Conservation (phyloP, 2,888 invertebrate species). For the Nomada ruficornis region DNA sequence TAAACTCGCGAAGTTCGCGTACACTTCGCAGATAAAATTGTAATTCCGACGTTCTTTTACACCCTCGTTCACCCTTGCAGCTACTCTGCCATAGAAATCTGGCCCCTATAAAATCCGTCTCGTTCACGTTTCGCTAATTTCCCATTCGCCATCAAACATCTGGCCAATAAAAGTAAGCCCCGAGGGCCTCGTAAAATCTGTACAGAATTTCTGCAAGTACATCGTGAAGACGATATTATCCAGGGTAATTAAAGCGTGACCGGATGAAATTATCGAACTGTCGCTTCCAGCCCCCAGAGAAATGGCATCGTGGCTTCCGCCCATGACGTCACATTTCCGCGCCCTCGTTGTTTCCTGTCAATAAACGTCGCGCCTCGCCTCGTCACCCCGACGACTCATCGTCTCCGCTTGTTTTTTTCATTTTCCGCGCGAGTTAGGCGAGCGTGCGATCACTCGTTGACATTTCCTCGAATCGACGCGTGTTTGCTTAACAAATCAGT, state of each 20-base stretch:
- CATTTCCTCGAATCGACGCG: slow-evolving; percentile 9
- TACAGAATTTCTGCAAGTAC: background rate
- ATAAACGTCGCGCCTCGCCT: slow-evolving; percentile 20
- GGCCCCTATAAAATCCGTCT: background rate
- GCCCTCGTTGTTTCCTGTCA: slow-evolving; percentile 25
- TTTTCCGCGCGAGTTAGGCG: background rate
- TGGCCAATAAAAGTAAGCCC: slow-evolving; percentile 15
- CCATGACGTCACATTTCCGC: slow-evolving; percentile 32
- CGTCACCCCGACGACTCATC: slow-evolving; percentile 6
- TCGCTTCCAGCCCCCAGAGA: slow-evolving; percentile 27
- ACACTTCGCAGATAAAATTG: too few relatives aligned
- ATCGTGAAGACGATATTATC: background rate
- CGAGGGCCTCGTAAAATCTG: slow-evolving; percentile 7
- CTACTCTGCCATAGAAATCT: background rate
- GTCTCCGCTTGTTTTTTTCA: slow-evolving; percentile 8
- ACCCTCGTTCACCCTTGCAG: background rate
- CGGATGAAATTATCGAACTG: slow-evolving; percentile 33
- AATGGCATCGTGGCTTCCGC: slow-evolving; percentile 4
- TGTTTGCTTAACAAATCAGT: slow-evolving; percentile 13
- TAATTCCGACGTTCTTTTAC: too few relatives aligned
- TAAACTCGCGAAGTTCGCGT: too few relatives aligned
- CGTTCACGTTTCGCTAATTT: slow-evolving; percentile 4
- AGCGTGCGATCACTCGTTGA: slow-evolving; percentile 17
- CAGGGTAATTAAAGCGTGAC: slow-evolving; percentile 31
- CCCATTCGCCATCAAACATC: slow-evolving; percentile 9